Evolutionary conservation across 2,888 invertebrate genomes (phyloP).

Genomic region (Gisinianus flammeolus): DNA sequence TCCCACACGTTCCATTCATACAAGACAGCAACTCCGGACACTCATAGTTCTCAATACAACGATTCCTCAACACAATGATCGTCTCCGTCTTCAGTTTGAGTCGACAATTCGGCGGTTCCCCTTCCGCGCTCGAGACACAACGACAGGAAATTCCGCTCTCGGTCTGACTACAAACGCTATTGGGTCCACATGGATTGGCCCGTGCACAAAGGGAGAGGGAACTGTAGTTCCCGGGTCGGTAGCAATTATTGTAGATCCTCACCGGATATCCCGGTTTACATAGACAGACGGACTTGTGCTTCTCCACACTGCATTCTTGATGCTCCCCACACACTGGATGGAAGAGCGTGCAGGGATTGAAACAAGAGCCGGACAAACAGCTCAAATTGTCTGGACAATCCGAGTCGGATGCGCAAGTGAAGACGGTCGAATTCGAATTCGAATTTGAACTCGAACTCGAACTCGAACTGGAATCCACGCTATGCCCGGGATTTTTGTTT

Average conservation of each 20-base stretch:
- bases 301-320: conserved; percentile 12
- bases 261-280: conserved; percentile 25
- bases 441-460: too few relatives aligned
- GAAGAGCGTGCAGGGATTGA: conserved; percentile 30
- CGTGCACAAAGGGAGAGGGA: conserved; percentile 15
- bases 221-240: conserved; percentile 24
- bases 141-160: not conserved
- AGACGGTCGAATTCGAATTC: not conserved
- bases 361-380: conserved; percentile 16
- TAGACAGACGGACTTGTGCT: conserved; percentile 16
- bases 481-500: not conserved
- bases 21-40: conserved; percentile 29
- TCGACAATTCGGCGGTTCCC: conserved; percentile 24
- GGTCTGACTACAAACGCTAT: conserved; percentile 5
- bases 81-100: not conserved
- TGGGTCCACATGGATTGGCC: conserved; percentile 11
- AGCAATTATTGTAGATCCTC: conserved; percentile 35
- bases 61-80: too few relatives aligned
- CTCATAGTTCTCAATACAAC: conserved; percentile 11
- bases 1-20: conserved; percentile 3
- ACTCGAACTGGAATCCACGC: not conserved
- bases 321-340: conserved; percentile 24
- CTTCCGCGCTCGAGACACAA: not conserved
- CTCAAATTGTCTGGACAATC: not conserved
- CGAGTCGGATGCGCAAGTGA: not conserved